Conservation (phyloP, 1,140 invertebrate genomes). For the Phenacoccus solenopsis region DNA sequence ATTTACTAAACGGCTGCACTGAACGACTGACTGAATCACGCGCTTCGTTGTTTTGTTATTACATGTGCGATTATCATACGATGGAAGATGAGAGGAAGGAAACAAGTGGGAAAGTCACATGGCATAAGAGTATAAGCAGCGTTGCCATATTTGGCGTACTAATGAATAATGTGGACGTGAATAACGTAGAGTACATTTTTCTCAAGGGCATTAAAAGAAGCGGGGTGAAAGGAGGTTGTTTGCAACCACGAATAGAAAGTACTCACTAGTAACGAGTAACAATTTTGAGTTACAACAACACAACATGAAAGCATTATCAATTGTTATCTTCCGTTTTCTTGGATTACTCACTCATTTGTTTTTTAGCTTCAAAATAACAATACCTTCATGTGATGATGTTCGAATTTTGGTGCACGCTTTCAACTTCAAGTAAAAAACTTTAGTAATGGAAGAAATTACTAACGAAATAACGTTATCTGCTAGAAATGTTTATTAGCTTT, state of each 20-base stretch:
- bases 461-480: too few species aligned
- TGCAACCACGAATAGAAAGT: background rate
- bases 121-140: background rate
- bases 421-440: too few species aligned
- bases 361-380: too few species aligned
- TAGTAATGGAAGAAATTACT: too few species aligned
- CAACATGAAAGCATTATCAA: too few species aligned
- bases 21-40: slow-evolving; percentile 3
- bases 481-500: too few species aligned
- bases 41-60: slow-evolving; percentile 6
- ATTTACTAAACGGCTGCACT: background rate
- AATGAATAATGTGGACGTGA: background rate
- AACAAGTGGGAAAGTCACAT: slow-evolving; percentile 17
- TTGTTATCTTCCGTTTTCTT: too few species aligned
- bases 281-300: too few species aligned
- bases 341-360: too few species aligned
- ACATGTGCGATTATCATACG: slow-evolving; percentile 7
- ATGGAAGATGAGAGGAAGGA: background rate
- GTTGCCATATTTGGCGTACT: slow-evolving; percentile 11
- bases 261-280: too few species aligned
- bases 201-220: background rate
- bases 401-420: too few species aligned
- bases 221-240: background rate
- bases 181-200: background rate
- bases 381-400: too few species aligned